Conservation (phyloP, 2,797 vertebrate species). For the Vireo griseus region DNA sequence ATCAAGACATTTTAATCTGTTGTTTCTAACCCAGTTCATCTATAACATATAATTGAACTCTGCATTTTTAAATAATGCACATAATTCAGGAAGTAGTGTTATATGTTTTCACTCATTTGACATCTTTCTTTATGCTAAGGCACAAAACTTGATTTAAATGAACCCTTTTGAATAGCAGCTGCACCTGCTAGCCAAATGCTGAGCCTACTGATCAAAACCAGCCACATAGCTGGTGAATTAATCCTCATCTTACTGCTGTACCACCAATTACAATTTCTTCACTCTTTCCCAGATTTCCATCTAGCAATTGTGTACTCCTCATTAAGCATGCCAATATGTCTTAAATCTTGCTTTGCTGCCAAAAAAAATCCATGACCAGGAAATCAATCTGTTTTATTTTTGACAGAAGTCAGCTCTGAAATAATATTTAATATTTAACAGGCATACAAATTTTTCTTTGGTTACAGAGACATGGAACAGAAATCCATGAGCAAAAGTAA, state of each 20-base stretch:
- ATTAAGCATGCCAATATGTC: constrained; percentile 30
- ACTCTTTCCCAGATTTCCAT: constrained; percentile 4
- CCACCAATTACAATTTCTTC: not conserved
- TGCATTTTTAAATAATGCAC: constrained; percentile 14
- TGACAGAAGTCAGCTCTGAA: not conserved
- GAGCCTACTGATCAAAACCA: not conserved
- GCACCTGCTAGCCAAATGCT: not conserved
- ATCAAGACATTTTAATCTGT: constrained; percentile 8
- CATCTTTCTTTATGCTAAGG: not conserved
- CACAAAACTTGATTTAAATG: not conserved
- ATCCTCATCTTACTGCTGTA: not conserved
- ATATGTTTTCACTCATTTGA: not conserved
- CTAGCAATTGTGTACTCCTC: not conserved
- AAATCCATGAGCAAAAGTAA: not conserved
- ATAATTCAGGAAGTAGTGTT: not conserved
- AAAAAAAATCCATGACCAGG: not conserved
- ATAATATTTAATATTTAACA: not conserved
- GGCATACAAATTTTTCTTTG: not conserved
- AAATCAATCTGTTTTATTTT: not conserved
- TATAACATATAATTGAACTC: not conserved
- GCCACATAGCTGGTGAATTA: not conserved
- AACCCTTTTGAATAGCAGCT: not conserved
- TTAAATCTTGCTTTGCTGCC: constrained; percentile 20
- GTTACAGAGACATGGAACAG: not conserved
- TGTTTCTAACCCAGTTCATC: not conserved